phyloP scores from a whole-genome alignment of 2,113 vertebrate genomes.

The Lates calcarifer region DNA sequence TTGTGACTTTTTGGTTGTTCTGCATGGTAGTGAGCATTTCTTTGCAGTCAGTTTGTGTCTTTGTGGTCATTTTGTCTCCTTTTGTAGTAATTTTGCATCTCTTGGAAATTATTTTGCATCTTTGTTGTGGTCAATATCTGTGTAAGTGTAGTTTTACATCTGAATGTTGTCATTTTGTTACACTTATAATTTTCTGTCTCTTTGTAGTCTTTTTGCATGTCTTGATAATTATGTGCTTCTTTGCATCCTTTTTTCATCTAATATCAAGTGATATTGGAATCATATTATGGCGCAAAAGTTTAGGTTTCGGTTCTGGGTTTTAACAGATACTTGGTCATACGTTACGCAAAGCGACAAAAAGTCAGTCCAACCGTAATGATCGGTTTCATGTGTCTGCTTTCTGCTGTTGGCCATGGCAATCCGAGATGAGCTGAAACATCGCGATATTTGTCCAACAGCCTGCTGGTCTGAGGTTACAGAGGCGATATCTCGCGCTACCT shows the following conservation, averaged over 20 bases:
- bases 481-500: constrained; percentile 83
- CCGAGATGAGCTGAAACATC: constrained; percentile 33
- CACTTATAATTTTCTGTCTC: background rate
- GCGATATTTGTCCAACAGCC: constrained; percentile 60
- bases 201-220: background rate
- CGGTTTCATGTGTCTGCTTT: constrained; percentile 9
- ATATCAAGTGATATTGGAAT: no score
- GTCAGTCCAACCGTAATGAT: background rate
- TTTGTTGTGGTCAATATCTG: background rate
- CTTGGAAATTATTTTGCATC: background rate
- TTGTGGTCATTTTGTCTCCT: background rate
- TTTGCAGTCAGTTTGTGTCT: background rate
- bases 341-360: no score
- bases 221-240: background rate
- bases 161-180: no score
- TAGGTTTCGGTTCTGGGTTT: no score
- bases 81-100: background rate
- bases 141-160: background rate
- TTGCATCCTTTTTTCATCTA: background rate
- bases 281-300: no score
- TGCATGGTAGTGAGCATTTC: background rate
- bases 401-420: background rate
- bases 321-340: no score
- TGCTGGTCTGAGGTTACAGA: background rate
- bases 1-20: no score